A percentile compares a stretch with the other conserved stretches of the same genome.
Conservation (phyloP, 2,888 invertebrate genomes). For the Zhuqinia jingwanae region DNA sequence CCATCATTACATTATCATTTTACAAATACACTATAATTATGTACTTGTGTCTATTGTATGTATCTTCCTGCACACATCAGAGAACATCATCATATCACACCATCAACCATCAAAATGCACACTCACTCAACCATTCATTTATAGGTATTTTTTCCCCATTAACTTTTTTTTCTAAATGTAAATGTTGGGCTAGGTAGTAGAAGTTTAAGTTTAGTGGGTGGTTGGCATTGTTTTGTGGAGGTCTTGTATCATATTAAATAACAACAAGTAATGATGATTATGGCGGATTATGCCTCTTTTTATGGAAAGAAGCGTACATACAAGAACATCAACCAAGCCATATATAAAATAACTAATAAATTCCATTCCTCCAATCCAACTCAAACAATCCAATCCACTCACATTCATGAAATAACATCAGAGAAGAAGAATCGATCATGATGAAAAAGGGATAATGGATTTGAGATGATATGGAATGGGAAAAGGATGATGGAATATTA, state of each 20-base stretch:
- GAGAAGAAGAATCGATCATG: background rate
- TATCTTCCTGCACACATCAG: background rate
- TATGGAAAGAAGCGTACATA: slow-evolving; percentile 28
- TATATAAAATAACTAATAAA: background rate
- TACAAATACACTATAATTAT: background rate
- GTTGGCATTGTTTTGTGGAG: slow-evolving; percentile 46
- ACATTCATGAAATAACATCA: background rate
- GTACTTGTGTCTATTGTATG: background rate
- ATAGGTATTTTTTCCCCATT: background rate
- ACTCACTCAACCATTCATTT: slow-evolving; percentile 38
- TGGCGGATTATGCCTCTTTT: background rate
- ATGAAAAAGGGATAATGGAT: background rate
- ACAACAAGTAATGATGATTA: slow-evolving; percentile 8
- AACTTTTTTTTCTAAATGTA: background rate
- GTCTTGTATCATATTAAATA: slow-evolving; percentile 42
- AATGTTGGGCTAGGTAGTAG: slow-evolving; percentile 62
- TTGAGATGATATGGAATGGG: slow-evolving; percentile 23
- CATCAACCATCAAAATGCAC: background rate
- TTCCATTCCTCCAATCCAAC: no score
- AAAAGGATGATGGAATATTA: slow-evolving; percentile 18
- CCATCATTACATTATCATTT: background rate
- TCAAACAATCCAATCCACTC: background rate
- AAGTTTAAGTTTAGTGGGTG: slow-evolving; percentile 45
- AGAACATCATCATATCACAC: background rate
- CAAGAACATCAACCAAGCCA: slow-evolving; percentile 30